Evolutionary conservation across 2,888 invertebrate genomes (phyloP).

Genomic region (Arenicola marina): DNA sequence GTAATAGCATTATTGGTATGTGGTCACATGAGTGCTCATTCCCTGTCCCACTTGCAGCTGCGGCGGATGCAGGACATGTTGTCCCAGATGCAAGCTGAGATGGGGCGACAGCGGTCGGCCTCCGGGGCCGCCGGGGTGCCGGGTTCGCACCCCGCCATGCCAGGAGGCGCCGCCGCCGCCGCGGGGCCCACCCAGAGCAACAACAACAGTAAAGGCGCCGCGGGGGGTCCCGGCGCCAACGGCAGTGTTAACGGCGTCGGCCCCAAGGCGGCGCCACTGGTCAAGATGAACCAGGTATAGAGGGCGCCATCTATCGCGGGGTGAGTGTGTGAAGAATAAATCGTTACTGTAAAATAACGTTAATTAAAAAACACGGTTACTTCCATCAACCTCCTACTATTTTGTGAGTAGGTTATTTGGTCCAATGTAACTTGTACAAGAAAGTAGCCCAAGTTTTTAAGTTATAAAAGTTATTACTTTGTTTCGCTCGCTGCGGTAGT

Average conservation of each 20-base stretch:
- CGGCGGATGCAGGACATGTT: conserved; percentile 97
- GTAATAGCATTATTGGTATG: too few species aligned
- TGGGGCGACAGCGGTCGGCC: conserved; percentile 57
- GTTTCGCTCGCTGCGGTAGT: too few species aligned
- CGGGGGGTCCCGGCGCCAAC: neutral
- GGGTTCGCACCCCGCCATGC: neutral
- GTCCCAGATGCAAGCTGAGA: conserved; percentile 95
- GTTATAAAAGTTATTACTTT: too few species aligned
- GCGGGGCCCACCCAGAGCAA: neutral
- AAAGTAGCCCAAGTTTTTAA: too few species aligned
- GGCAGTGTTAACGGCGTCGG: neutral
- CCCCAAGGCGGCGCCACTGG: neutral
- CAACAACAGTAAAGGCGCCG: neutral
- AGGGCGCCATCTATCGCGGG: neutral
- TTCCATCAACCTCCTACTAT: too few species aligned
- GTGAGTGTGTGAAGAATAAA: neutral
- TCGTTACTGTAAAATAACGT: too few species aligned
- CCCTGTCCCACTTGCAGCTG: conserved; percentile 71
- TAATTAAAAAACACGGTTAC: too few species aligned
- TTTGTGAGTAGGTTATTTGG: too few species aligned
- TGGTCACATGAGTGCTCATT: too few species aligned
- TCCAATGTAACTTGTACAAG: too few species aligned
- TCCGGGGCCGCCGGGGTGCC: neutral
- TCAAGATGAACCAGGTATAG: neutral
- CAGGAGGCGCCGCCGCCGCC: neutral